phyloP scores from a whole-genome alignment of 2,113 vertebrate genomes.

The Heloderma charlesbogerti region DNA sequence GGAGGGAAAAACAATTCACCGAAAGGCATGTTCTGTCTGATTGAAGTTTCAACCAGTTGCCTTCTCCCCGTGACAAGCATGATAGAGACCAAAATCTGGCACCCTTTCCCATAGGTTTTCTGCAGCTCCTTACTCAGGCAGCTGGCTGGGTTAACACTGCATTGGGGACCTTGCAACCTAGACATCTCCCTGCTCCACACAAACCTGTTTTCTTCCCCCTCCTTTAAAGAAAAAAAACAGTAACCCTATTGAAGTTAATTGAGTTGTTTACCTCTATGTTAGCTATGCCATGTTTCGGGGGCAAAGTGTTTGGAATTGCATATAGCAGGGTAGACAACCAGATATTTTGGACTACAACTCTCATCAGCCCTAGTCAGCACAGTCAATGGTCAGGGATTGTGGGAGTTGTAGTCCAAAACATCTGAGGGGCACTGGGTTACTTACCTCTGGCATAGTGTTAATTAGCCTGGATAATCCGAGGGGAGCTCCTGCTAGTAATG shows the following conservation, averaged over 20 bases:
- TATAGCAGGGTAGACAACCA: neutral
- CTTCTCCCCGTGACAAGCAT: neutral
- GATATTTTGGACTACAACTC: neutral
- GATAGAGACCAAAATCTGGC: conserved; percentile 14
- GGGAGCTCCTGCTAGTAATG: neutral
- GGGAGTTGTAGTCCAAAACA: no score
- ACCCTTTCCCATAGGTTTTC: neutral
- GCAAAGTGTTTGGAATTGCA: conserved; percentile 30
- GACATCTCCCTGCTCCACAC: no score
- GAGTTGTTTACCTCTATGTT: conserved; percentile 57
- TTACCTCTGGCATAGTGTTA: neutral
- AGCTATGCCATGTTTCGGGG: conserved; percentile 42
- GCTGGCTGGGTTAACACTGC: neutral
- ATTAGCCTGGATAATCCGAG: neutral
- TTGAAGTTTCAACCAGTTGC: accelerated
- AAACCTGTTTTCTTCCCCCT: neutral
- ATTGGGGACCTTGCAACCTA: conserved; percentile 23
- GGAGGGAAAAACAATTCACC: neutral
- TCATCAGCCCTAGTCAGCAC: no score
- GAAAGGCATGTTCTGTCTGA: neutral
- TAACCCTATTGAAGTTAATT: conserved; percentile 49
- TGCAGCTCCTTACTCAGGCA: neutral
- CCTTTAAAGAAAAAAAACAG: neutral
- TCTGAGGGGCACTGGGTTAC: neutral
- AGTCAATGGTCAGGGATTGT: no score